These are phyloP conservation scores for Eidolon helvum DNA, from an alignment of 2,113 vertebrate genomes.

Conservation along the genomic window DNA sequence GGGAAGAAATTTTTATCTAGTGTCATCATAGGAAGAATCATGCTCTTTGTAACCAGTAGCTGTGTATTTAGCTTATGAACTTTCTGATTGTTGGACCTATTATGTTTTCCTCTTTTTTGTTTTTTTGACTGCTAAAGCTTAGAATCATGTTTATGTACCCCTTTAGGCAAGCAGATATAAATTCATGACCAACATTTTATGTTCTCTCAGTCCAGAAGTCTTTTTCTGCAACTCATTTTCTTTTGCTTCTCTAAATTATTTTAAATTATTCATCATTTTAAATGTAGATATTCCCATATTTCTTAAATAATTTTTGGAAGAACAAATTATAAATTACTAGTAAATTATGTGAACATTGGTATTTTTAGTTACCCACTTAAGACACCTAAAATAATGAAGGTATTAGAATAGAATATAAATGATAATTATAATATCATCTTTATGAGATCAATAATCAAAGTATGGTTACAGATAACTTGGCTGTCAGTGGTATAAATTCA, in stretches of 20 bases:
- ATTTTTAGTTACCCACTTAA: not conserved
- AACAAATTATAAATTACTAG: not conserved
- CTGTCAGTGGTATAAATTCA: not conserved
- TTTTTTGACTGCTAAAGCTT: not conserved
- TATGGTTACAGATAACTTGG: not conserved
- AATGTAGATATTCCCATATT: not conserved
- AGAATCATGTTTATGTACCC: not conserved
- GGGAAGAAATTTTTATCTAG: not conserved
- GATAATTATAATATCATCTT: not conserved
- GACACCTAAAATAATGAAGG: not conserved
- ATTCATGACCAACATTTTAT: not conserved
- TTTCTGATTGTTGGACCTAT: not conserved
- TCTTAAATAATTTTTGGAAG: slow-evolving; percentile 25
- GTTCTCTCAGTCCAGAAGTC: not conserved
- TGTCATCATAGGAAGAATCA: not conserved
- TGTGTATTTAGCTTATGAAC: not conserved
- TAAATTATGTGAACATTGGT: not conserved
- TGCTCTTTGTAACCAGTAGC: not conserved
- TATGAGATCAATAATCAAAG: not conserved
- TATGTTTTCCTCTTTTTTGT: not conserved
- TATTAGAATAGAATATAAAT: not conserved
- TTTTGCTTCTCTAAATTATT: slow-evolving; percentile 21
- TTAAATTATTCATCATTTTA: slow-evolving; percentile 19
- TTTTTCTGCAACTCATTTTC: slow-evolving; percentile 1
- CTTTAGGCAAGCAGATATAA: not conserved